Conservation (phyloP, 2,113 vertebrate genomes). For the Tachuris rubrigastra region DNA sequence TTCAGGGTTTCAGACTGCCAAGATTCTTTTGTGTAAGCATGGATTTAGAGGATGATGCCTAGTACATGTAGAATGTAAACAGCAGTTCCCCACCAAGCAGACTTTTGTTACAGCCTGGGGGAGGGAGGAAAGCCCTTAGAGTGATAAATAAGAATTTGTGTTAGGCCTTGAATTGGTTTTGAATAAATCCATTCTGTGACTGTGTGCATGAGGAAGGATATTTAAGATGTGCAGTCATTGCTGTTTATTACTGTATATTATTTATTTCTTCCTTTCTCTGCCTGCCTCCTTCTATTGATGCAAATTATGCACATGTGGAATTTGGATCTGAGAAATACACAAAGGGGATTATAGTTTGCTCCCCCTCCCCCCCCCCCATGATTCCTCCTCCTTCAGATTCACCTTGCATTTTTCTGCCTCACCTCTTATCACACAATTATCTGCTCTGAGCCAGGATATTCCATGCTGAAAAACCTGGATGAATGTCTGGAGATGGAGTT, state of each 20-base stretch:
- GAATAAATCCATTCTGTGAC: not conserved
- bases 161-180: not conserved
- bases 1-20: not conserved
- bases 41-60: not conserved
- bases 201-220: not conserved
- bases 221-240: not conserved
- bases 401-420: not conserved
- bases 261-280: conserved; percentile 22
- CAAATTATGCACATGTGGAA: conserved; percentile 55
- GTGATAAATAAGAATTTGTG: not conserved
- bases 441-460: not conserved
- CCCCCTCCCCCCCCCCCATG: not conserved
- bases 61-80: not conserved
- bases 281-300: not conserved
- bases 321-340: conserved; percentile 34
- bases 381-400: not conserved
- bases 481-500: not conserved
- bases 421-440: not conserved
- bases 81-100: not conserved
- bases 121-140: not conserved
- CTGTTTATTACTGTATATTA: conserved; percentile 28
- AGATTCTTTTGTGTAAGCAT: not conserved
- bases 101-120: not conserved
- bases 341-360: conserved; percentile 25
- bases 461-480: not conserved